phyloP scores from a whole-genome alignment of 1,140 invertebrate genomes.

The Brachionus rubens region DNA sequence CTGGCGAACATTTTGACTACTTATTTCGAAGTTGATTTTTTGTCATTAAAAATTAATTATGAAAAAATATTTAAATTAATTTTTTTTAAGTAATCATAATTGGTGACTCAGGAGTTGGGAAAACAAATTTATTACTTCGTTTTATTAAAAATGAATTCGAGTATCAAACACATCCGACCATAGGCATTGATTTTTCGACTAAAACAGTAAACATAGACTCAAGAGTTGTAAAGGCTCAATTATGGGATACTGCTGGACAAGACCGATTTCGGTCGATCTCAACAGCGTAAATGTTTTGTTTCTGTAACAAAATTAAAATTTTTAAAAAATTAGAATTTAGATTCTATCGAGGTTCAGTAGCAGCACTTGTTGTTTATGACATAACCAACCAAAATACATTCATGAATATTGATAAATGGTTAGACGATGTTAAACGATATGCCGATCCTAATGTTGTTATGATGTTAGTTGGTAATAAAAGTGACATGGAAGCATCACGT shows the following conservation, averaged over 20 bases:
- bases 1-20: not conserved
- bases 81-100: constrained; percentile 86
- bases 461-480: constrained; percentile 75
- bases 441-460: constrained; percentile 99
- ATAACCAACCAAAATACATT: constrained; percentile 95
- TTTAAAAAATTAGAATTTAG: constrained; percentile 62
- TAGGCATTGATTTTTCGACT: constrained; percentile 99
- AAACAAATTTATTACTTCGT: constrained; percentile 95
- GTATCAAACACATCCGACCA: constrained; percentile 98
- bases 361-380: constrained; percentile 84
- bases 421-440: constrained; percentile 94
- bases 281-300: constrained; percentile 76
- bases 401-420: constrained; percentile 96
- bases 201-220: constrained; percentile 59
- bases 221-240: constrained; percentile 71
- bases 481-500: constrained; percentile 44
- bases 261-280: constrained; percentile 84
- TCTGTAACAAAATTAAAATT: constrained; percentile 63
- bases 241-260: constrained; percentile 86
- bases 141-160: constrained; percentile 99
- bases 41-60: not conserved
- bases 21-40: not conserved
- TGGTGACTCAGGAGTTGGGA: constrained; percentile 98
- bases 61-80: not conserved
- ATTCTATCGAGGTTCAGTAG: constrained; percentile 74